These are phyloP conservation scores for Ophion costatus DNA, from an alignment of 2,888 invertebrate species.

Conservation along the genomic window DNA sequence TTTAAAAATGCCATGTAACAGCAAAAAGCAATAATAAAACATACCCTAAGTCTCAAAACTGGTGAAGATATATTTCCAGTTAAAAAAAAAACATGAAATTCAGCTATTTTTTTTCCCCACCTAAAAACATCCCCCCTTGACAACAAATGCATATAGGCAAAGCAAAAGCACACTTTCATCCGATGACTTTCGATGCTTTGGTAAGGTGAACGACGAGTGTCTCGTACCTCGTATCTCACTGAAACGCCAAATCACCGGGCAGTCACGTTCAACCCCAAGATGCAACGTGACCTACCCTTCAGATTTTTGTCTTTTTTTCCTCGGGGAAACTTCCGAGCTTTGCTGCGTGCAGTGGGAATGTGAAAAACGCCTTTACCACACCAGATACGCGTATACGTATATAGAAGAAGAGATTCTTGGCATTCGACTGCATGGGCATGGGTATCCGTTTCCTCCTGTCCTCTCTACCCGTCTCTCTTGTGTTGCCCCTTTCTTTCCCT, in stretches of 20 bases:
- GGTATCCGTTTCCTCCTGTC: conserved; percentile 66
- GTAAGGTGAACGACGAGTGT: background rate
- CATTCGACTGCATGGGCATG: conserved; percentile 63
- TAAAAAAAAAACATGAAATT: too few relatives aligned
- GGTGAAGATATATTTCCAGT: too few relatives aligned
- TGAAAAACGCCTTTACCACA: conserved; percentile 38
- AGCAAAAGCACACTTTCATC: background rate
- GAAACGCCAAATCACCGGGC: conserved; percentile 62
- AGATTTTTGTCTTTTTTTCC: conserved; percentile 52
- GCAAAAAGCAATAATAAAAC: too few relatives aligned
- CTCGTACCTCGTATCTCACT: conserved; percentile 10
- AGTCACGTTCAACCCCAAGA: conserved; percentile 63
- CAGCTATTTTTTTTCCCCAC: too few relatives aligned
- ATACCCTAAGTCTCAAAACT: too few relatives aligned
- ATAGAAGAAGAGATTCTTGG: conserved; percentile 58
- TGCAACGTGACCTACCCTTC: conserved; percentile 63
- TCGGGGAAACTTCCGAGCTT: conserved; percentile 48
- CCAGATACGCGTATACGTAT: background rate
- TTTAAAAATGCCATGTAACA: too few relatives aligned
- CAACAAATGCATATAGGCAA: too few relatives aligned
- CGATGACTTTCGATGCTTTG: conserved; percentile 1
- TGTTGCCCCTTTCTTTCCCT: conserved; percentile 49
- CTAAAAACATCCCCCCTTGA: too few relatives aligned
- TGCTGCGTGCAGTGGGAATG: conserved; percentile 44
- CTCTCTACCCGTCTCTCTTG: conserved; percentile 49